phyloP scores from a whole-genome alignment of 92 coral and sea anemone genomes.

The Epizoanthus fatuus region DNA sequence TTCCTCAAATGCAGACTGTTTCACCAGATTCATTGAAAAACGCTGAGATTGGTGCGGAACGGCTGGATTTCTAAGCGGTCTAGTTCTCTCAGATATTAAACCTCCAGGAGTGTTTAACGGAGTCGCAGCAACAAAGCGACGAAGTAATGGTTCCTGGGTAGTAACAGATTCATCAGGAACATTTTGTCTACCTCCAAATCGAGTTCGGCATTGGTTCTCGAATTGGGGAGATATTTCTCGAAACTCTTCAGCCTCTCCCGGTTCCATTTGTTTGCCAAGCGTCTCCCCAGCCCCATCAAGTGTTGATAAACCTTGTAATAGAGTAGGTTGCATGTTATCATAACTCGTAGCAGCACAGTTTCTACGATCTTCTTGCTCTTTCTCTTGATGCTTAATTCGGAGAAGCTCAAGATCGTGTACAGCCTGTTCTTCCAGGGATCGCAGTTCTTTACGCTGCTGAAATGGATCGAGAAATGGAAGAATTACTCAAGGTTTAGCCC shows the following conservation, averaged over 20 bases:
- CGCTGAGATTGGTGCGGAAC: not conserved
- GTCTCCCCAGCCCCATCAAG: not conserved
- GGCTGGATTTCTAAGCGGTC: not conserved
- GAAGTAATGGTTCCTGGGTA: not conserved
- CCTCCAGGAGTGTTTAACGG: too few relatives aligned
- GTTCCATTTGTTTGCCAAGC: not conserved
- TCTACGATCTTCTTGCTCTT: slow-evolving; percentile 4
- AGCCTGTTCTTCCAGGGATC: slow-evolving; percentile 35
- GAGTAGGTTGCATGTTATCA: not conserved
- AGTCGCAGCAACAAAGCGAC: not conserved
- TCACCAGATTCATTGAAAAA: not conserved
- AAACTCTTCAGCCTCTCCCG: not conserved
- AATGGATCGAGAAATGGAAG: not conserved
- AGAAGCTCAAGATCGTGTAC: slow-evolving; percentile 38
- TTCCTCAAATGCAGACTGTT: not conserved
- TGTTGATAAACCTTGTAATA: not conserved
- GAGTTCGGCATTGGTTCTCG: not conserved
- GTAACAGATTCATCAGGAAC: not conserved
- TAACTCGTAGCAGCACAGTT: not conserved
- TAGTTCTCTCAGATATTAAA: not conserved
- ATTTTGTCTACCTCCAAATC: not conserved
- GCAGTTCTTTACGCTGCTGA: slow-evolving; percentile 35
- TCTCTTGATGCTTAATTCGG: slow-evolving; percentile 28
- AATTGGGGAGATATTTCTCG: not conserved
- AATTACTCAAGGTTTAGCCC: too few relatives aligned